Percentiles rank a stretch among this genome's conserved stretches.
Evolutionary conservation across 92 coral and sea anemone species (phyloP).

Genomic region (Phenganax marumi): DNA sequence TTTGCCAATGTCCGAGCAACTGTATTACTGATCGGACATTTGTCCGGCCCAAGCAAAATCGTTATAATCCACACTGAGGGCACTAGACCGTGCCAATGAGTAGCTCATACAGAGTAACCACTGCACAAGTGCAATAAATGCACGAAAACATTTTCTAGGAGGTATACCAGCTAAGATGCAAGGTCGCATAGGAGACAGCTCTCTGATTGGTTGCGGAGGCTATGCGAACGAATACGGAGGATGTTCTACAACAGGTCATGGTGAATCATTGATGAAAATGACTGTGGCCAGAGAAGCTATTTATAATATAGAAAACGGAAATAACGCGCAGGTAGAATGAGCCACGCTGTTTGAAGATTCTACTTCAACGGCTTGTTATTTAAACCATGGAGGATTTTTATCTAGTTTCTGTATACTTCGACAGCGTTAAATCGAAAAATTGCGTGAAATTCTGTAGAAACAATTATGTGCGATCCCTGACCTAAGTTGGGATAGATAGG

Average conservation of each 20-base stretch:
- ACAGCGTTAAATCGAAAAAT: too few species aligned
- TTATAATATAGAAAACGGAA: conserved; percentile 51
- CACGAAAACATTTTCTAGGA: conserved; percentile 16
- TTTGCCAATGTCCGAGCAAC: too few species aligned
- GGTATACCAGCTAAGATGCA: conserved; percentile 57
- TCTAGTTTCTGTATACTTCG: too few species aligned
- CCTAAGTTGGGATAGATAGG: background rate
- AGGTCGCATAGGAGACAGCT: conserved; percentile 59
- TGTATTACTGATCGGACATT: too few species aligned
- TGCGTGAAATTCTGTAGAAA: too few species aligned
- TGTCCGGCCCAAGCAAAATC: too few species aligned
- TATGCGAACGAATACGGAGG: conserved; percentile 58
- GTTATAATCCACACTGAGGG: too few species aligned
- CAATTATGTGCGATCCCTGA: too few species aligned
- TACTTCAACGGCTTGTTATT: too few species aligned
- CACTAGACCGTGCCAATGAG: too few species aligned
- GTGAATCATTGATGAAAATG: conserved; percentile 57
- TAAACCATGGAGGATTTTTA: too few species aligned
- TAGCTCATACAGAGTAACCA: too few species aligned
- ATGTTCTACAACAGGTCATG: conserved; percentile 58
- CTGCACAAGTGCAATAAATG: background rate
- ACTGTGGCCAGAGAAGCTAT: conserved; percentile 59
- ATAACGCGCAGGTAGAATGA: conserved; percentile 28
- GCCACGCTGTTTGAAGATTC: background rate
- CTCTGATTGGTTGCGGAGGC: conserved; percentile 64